Evolutionary conservation across 1,140 invertebrate genomes (phyloP), one percentile per base, ranked within the genome.

Genomic region (Tenebrio molitor): DNA sequence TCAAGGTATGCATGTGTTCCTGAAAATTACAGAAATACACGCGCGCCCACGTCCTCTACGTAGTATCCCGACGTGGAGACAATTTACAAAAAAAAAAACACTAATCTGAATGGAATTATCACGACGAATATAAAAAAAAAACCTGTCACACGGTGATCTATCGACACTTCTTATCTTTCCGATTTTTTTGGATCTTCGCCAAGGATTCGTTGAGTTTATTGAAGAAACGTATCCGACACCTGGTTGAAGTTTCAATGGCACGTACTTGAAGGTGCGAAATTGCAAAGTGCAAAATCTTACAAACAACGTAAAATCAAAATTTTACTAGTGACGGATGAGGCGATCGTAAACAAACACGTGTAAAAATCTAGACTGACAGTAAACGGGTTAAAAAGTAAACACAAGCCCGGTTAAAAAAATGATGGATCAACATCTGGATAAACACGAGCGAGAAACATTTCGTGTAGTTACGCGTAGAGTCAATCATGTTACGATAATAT

Each of bases 1-100:
- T 74, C 73, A 71, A 74, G 73, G 73, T 74, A 70, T 71, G 66
- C 50, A 74, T 34, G 36, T 74, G 68, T 71, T 74, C 63, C 68
- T 71, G 36, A 66, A 71, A 71, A 33, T 10, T 44, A 70, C 72
- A 25, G 42, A 74, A 74, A 71, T 74, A 74, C 33, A 65, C 14
- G 14, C 25, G 15, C 73, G 63, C 73, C 73, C 63, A 74, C 73
- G 58, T 53, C 19, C 6, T 21, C 1, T 68, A 46, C 41, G 66
- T 65, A 65, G 36, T 65, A 34, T 6, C 14, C 0, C 62, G 5
- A 65, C 33, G 39, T 65, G n/a, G 25, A 39, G 39, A 23, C 16
- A 65, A 41, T 65, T 3, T 15, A 10, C 25, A 63, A 34, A 63
- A 63, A 19, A 33, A 65, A 39, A 44, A 44, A 44, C 3, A 44